phyloP scores from a whole-genome alignment of 2,888 invertebrate species.

The Hypomecis atomaria region DNA sequence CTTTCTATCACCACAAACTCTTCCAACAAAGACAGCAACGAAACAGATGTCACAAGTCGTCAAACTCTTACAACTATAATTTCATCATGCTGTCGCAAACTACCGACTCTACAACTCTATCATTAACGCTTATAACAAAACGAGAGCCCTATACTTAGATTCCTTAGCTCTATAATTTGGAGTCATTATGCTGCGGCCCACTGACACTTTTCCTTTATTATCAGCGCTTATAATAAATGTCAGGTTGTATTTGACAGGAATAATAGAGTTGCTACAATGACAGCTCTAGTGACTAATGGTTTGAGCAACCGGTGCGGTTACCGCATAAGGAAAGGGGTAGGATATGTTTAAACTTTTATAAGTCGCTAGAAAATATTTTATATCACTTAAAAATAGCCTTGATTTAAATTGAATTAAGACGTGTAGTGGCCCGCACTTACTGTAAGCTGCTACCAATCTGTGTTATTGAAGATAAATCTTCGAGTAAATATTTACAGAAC shows the following conservation, averaged over 20 bases:
- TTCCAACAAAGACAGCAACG: conserved; percentile 12
- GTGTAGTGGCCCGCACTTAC: too few relatives aligned
- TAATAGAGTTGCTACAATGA: conserved; percentile 25
- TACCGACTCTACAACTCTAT: conserved; percentile 19
- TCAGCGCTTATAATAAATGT: conserved; percentile 53
- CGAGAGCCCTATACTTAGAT: conserved; percentile 23
- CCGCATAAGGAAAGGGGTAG: too few relatives aligned
- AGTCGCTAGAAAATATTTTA: too few relatives aligned
- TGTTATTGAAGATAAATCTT: too few relatives aligned
- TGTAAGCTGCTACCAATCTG: too few relatives aligned
- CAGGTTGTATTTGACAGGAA: conserved; percentile 18
- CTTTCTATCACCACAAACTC: background rate
- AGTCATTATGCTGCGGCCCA: conserved; percentile 52
- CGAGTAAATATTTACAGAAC: too few relatives aligned
- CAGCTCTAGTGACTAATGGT: conserved; percentile 14
- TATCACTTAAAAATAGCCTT: too few relatives aligned
- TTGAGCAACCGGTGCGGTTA: background rate
- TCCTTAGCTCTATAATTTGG: conserved; percentile 48
- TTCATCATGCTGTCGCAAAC: conserved; percentile 35
- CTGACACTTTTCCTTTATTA: conserved; percentile 60
- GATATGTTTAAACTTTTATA: too few relatives aligned
- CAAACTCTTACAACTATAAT: conserved; percentile 37
- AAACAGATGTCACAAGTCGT: conserved; percentile 38
- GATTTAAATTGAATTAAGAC: too few relatives aligned
- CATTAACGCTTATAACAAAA: conserved; percentile 31